Conservation (phyloP, 2,888 invertebrate species). For the Oxystoma pomonae region DNA sequence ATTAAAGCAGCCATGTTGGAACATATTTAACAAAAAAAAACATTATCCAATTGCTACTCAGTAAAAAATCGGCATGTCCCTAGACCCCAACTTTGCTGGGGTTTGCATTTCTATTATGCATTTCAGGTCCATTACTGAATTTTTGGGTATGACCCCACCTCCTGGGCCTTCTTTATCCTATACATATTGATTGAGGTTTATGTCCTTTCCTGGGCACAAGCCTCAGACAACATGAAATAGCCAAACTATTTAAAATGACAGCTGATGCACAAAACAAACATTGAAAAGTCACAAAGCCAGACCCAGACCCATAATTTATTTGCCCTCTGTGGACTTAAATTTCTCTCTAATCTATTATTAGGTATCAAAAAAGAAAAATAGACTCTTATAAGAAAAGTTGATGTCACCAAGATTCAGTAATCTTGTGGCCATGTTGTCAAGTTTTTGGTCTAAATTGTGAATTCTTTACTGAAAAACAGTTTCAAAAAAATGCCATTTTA, state of each 20-base stretch:
- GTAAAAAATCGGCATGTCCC: neutral
- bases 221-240: neutral
- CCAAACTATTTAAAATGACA: neutral
- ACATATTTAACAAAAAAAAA: conserved; percentile 42
- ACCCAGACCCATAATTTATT: too few relatives aligned
- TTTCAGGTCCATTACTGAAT: neutral
- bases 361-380: neutral
- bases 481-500: too few relatives aligned
- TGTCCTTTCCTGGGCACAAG: neutral
- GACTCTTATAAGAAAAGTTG: neutral
- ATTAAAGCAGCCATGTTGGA: conserved; percentile 50
- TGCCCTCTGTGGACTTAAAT: neutral
- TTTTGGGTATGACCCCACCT: neutral
- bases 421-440: neutral
- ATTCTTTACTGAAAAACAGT: too few relatives aligned
- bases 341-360: neutral
- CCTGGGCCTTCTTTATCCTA: neutral
- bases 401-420: neutral
- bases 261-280: neutral
- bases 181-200: neutral
- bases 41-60: too few relatives aligned
- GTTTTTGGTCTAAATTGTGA: neutral
- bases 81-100: neutral
- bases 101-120: neutral
- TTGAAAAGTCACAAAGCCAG: too few relatives aligned